Evolutionary conservation across 2,888 invertebrate species (phyloP).

Genomic region (Monoplex corrugatus): DNA sequence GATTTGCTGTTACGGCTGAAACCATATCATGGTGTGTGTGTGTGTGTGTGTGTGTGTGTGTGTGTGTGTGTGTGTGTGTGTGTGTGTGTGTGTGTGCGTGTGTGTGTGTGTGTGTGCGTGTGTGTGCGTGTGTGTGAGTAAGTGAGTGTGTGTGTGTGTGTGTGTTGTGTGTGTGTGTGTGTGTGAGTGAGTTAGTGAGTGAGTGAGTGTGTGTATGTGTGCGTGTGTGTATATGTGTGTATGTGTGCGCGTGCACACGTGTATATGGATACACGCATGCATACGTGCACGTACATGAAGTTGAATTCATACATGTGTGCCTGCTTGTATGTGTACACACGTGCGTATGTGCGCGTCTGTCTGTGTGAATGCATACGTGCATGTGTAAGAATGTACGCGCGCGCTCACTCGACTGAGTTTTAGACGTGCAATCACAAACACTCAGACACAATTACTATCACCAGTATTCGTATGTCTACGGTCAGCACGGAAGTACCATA

Average conservation of each 20-base stretch:
- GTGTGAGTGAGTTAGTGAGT: neutral
- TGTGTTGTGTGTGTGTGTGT: constrained; percentile 31
- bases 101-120: constrained; percentile 26
- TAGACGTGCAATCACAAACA: neutral
- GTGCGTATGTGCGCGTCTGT: neutral
- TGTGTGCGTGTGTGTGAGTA: constrained; percentile 24
- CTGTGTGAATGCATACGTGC: neutral
- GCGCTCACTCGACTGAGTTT: no score
- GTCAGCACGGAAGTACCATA: neutral
- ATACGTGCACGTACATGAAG: neutral
- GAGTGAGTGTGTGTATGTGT: constrained; percentile 35
- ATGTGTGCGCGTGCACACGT: neutral
- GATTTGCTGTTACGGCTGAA: no score
- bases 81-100: constrained; percentile 9
- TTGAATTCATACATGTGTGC: neutral
- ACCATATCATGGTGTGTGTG: constrained; percentile 22
- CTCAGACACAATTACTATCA: neutral
- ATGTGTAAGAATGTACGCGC: no score
- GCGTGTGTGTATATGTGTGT: neutral
- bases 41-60: constrained; percentile 26
- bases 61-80: neutral
- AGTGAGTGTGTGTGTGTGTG: constrained; percentile 29
- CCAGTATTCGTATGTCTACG: no score
- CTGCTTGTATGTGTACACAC: no score
- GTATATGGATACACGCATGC: neutral